Percentiles rank a stretch among this genome's conserved stretches.
phyloP scores from a whole-genome alignment of 2,113 vertebrate species.

The Spea multiplicata region DNA sequence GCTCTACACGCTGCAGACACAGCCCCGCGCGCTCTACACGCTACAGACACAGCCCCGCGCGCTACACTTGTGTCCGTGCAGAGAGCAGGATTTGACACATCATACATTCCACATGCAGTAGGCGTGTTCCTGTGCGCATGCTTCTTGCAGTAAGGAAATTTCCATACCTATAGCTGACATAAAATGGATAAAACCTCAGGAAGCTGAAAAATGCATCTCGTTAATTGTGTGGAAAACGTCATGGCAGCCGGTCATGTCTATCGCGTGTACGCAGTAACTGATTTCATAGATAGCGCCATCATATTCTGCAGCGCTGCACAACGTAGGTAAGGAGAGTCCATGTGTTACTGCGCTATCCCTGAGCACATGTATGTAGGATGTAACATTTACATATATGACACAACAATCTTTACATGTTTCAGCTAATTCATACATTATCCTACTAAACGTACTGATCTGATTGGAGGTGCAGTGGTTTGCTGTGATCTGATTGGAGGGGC shows the following conservation, averaged over 20 bases:
- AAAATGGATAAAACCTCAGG: constrained; percentile 9
- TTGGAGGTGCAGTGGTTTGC: no score
- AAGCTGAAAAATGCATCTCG: constrained; percentile 34
- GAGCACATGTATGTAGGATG: no score
- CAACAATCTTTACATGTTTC: no score
- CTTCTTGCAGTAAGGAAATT: not conserved
- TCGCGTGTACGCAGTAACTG: not conserved
- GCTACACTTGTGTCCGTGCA: no score
- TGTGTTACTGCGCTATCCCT: not conserved
- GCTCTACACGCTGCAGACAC: no score
- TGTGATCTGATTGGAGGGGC: no score
- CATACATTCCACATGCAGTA: not conserved
- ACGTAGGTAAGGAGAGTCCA: not conserved
- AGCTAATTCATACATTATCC: no score
- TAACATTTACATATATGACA: no score
- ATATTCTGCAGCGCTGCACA: no score
- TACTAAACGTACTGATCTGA: no score
- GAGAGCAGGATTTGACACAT: no score
- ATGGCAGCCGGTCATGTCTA: not conserved
- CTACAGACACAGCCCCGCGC: not conserved
- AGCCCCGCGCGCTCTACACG: not conserved
- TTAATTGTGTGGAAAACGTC: not conserved
- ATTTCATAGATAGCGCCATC: no score
- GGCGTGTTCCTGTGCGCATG: not conserved
- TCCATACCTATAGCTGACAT: constrained; percentile 41